A percentile compares a stretch with the other conserved stretches of the same genome.
Evolutionary conservation across 1,140 invertebrate species (phyloP).

Genomic region (Anastrepha ludens): DNA sequence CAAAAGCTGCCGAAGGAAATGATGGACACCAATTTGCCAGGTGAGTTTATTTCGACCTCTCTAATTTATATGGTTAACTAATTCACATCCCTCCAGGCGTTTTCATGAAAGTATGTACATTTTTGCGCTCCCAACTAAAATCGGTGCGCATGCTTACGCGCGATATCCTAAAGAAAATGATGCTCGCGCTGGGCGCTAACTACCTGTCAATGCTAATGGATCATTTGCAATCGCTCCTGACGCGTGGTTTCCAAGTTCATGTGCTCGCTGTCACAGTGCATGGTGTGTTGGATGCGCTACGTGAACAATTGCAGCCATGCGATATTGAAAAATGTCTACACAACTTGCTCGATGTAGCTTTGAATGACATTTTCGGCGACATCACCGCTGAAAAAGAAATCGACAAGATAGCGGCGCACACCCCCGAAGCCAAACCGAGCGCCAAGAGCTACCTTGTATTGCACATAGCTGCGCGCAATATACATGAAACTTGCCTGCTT

Average conservation of each 20-base stretch:
- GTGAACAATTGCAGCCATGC: constrained; percentile 75
- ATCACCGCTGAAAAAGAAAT: constrained; percentile 95
- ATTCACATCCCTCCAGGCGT: constrained; percentile 76
- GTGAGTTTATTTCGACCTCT: constrained; percentile 69
- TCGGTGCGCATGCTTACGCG: constrained; percentile 89
- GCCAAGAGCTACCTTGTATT: constrained; percentile 93
- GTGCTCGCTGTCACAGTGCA: constrained; percentile 93
- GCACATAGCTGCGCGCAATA: constrained; percentile 85
- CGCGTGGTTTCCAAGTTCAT: constrained; percentile 94
- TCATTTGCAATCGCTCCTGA: constrained; percentile 88
- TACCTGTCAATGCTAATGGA: constrained; percentile 87
- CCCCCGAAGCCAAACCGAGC: constrained; percentile 84
- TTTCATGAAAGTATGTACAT: constrained; percentile 91
- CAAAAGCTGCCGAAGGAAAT: constrained; percentile 88
- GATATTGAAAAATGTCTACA: constrained; percentile 87
- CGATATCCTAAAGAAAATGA: constrained; percentile 92
- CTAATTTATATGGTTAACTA: constrained; percentile 74
- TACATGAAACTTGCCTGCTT: constrained; percentile 85
- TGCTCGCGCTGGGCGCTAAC: constrained; percentile 87
- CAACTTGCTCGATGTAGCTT: constrained; percentile 89
- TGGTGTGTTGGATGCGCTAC: constrained; percentile 84
- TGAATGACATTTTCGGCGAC: constrained; percentile 91
- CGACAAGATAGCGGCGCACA: constrained; percentile 86
- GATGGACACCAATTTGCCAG: constrained; percentile 84
- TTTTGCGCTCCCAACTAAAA: constrained; percentile 91